Conservation (phyloP, 2,888 invertebrate species). For the Eueremaeus valkanovi region DNA sequence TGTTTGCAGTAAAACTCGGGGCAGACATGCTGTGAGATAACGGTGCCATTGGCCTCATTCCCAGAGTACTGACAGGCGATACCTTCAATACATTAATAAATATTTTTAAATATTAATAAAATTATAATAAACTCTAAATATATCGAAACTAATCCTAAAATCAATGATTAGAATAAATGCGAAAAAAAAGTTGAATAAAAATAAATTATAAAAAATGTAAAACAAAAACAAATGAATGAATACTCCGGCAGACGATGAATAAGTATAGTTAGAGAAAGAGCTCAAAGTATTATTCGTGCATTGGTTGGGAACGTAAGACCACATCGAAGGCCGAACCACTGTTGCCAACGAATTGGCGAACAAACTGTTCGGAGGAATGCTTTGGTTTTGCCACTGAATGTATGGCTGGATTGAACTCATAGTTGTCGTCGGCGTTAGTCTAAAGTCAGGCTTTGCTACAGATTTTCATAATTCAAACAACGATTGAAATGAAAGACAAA, state of each 20-base stretch:
- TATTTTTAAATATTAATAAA: too few species aligned
- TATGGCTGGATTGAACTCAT: background rate
- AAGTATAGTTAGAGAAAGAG: conserved; percentile 15
- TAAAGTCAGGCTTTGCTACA: background rate
- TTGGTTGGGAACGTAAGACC: background rate
- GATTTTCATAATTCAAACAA: too few species aligned
- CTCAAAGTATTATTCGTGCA: background rate
- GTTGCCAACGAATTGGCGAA: background rate
- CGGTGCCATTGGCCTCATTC: background rate
- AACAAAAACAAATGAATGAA: background rate
- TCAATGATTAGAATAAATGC: background rate
- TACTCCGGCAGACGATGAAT: conserved; percentile 31
- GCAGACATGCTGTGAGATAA: conserved; percentile 17
- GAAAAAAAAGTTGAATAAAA: background rate
- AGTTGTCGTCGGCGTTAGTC: background rate
- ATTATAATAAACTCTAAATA: background rate
- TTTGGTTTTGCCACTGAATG: conserved; percentile 21
- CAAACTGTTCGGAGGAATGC: background rate
- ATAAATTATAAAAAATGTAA: background rate
- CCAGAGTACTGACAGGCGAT: background rate
- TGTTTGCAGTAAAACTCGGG: background rate
- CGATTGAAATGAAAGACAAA: too few species aligned
- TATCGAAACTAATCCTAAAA: background rate
- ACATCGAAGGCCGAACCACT: background rate
- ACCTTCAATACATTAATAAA: too few species aligned